Conservation (phyloP, 2,113 vertebrate genomes). For the Corapipo altera region DNA sequence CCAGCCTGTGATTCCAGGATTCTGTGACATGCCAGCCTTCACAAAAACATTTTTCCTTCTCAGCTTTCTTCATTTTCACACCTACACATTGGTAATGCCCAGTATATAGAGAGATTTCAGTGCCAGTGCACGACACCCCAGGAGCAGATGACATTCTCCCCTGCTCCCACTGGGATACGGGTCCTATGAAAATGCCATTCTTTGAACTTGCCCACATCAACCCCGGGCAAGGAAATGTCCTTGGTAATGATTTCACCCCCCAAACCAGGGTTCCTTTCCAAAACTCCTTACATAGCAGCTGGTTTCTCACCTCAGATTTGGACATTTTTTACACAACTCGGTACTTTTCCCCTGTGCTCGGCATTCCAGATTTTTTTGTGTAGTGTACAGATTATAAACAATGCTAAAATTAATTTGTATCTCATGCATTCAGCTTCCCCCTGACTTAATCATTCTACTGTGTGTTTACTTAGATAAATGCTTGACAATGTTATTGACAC, state of each 20-base stretch:
- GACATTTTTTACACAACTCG: background rate
- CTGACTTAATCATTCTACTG: conserved; percentile 13
- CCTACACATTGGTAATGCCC: rapidly evolving
- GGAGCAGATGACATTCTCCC: background rate
- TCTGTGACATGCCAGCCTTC: background rate
- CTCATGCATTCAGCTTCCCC: conserved; percentile 23
- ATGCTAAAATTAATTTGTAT: conserved; percentile 48
- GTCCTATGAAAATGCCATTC: background rate
- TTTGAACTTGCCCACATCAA: background rate
- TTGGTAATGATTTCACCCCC: background rate
- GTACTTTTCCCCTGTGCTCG: background rate
- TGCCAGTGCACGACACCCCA: background rate
- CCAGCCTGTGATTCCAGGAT: background rate
- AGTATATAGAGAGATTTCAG: background rate
- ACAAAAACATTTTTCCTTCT: background rate
- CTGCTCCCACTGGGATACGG: rapidly evolving
- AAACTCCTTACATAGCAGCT: background rate
- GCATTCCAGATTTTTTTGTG: background rate
- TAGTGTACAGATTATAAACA: conserved; percentile 32
- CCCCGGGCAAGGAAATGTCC: rapidly evolving
- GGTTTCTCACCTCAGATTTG: background rate
- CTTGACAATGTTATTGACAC: conserved; percentile 43
- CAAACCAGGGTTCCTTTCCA: background rate
- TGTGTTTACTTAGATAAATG: conserved; percentile 57
- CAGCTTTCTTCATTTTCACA: background rate